Percentiles rank a stretch among this genome's conserved stretches.
These are phyloP conservation scores for Cyphomyrmex costatus DNA, from an alignment of 1,140 invertebrate genomes.

Conservation along the genomic window DNA sequence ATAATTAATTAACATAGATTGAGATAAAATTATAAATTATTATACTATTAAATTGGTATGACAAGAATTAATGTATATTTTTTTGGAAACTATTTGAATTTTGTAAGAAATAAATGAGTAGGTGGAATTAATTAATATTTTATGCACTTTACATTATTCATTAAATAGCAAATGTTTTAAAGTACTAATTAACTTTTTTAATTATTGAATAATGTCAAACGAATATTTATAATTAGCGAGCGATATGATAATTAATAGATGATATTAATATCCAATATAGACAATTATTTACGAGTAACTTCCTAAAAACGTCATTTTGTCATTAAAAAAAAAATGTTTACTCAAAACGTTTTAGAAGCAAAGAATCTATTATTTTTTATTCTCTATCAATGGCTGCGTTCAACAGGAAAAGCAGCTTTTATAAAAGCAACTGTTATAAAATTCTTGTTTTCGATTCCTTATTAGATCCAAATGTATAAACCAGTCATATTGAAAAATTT, in stretches of 20 bases:
- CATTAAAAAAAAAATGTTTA: no score
- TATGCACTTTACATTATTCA: not conserved
- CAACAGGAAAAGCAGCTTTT: no score
- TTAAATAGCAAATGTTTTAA: not conserved
- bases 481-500: no score
- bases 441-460: no score
- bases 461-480: no score
- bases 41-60: not conserved
- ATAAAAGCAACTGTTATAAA: no score
- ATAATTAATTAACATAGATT: not conserved
- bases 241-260: not conserved
- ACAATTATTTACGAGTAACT: not conserved
- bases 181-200: slow-evolving; percentile 23
- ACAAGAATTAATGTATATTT: not conserved
- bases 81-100: not conserved
- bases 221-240: slow-evolving; percentile 25
- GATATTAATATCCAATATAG: slow-evolving; percentile 9
- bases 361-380: no score
- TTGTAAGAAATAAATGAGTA: not conserved
- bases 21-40: not conserved
- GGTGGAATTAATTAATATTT: not conserved
- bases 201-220: not conserved
- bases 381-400: no score
- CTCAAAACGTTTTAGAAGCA: no score
- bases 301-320: no score